These are phyloP conservation scores for Anthonomus grandis DNA, from an alignment of 1,140 invertebrate species.

Conservation along the genomic window DNA sequence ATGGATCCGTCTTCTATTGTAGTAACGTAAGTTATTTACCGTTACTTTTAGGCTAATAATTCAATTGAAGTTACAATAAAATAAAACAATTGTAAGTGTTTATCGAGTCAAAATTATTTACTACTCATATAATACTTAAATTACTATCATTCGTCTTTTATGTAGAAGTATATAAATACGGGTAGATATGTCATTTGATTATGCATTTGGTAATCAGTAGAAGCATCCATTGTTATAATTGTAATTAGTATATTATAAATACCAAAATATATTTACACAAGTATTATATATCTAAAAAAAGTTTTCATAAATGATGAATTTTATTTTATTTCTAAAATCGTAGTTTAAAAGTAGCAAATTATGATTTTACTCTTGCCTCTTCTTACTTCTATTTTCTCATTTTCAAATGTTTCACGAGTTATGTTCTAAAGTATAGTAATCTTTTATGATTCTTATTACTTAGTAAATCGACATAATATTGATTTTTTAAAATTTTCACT, in stretches of 20 bases:
- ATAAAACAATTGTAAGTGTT: background rate
- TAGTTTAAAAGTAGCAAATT: too few species aligned
- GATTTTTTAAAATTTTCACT: background rate
- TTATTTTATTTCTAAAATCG: too few species aligned
- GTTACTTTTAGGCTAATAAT: constrained; percentile 26
- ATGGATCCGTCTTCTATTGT: constrained; percentile 12
- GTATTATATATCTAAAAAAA: too few species aligned
- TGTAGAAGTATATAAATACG: background rate
- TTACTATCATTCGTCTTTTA: background rate
- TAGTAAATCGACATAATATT: too few species aligned
- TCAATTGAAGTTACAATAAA: background rate
- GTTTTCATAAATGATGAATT: too few species aligned
- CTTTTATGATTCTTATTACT: too few species aligned
- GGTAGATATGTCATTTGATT: background rate
- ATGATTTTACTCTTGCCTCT: background rate
- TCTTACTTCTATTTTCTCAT: background rate
- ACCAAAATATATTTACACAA: too few species aligned
- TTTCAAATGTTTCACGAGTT: background rate
- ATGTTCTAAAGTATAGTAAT: too few species aligned
- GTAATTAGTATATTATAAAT: too few species aligned
- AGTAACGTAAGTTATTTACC: constrained; percentile 46
- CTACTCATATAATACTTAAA: background rate
- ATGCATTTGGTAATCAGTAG: background rate
- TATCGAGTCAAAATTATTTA: background rate
- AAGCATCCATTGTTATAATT: too few species aligned